Evolutionary conservation across 2,888 invertebrate species (phyloP).

Genomic region (Bellardia bayeri): DNA sequence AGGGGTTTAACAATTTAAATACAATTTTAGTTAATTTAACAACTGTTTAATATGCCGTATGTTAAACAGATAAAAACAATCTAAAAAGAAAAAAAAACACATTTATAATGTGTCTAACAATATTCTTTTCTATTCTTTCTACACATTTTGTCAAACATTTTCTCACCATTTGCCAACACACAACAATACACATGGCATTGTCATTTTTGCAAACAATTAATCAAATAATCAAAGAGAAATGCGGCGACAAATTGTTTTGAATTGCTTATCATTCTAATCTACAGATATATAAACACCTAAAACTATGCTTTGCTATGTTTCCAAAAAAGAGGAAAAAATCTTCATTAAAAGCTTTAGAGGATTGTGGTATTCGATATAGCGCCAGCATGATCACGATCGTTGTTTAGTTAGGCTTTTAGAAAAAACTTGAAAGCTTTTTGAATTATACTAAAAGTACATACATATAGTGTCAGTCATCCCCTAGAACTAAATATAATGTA

Average conservation of each 20-base stretch:
- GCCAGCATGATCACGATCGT: not conserved
- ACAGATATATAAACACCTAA: not conserved
- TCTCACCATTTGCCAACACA: conserved; percentile 3
- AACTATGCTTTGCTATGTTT: not conserved
- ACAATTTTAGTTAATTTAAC: not conserved
- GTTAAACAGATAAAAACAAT: not conserved
- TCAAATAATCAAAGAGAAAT: conserved; percentile 12
- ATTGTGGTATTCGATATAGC: not conserved
- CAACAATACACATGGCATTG: conserved; percentile 17
- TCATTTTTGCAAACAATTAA: conserved; percentile 44
- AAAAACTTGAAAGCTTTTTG: not conserved
- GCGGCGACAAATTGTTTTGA: conserved; percentile 4
- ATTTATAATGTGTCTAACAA: conserved; percentile 4
- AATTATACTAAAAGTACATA: no score
- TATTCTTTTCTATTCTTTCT: no score
- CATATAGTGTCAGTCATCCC: no score
- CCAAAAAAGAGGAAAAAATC: not conserved
- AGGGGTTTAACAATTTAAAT: not conserved
- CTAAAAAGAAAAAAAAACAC: conserved; percentile 5
- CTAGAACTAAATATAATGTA: no score
- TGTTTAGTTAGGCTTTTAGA: not conserved
- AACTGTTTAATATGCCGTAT: not conserved
- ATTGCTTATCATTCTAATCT: not conserved
- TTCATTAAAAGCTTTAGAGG: conserved; percentile 1
- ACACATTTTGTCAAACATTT: conserved; percentile 3